Evolutionary conservation across 2,113 vertebrate species (phyloP).

Genomic region (Sorex araneus): DNA sequence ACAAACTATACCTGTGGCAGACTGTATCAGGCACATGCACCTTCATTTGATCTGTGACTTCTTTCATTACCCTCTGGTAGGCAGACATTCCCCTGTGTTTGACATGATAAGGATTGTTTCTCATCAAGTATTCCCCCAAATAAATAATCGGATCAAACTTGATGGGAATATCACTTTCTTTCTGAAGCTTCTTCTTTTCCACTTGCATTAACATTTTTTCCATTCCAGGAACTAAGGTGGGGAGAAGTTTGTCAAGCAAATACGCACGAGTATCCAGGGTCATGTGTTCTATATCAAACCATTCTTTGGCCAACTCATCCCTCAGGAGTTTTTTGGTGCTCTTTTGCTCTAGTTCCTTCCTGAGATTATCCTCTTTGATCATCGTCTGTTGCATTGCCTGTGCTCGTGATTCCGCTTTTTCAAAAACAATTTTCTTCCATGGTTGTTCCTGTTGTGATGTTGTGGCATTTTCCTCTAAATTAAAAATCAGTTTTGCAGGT

Average conservation of each 20-base stretch:
- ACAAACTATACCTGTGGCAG: constrained; percentile 85
- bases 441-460: constrained; percentile 13
- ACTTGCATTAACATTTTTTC: constrained; percentile 87
- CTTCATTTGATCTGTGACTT: constrained; percentile 85
- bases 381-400: constrained; percentile 85
- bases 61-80: constrained; percentile 87
- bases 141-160: constrained; percentile 87
- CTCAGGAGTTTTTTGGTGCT: constrained; percentile 67
- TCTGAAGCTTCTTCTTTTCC: constrained; percentile 87
- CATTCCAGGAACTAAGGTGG: constrained; percentile 88
- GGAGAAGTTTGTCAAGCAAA: constrained; percentile 90
- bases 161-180: constrained; percentile 60
- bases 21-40: constrained; percentile 77
- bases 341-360: constrained; percentile 83
- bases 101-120: constrained; percentile 86
- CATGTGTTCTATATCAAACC: constrained; percentile 85
- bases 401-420: constrained; percentile 86
- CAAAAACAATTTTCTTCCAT: constrained; percentile 85
- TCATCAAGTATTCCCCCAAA: constrained; percentile 91
- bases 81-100: constrained; percentile 73
- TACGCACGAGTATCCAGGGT: constrained; percentile 84
- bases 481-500: constrained; percentile 38
- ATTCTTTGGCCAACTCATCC: constrained; percentile 87
- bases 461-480: neutral
- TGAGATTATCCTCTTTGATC: constrained; percentile 67